A percentile compares a stretch with the other conserved stretches of the same genome.
phyloP scores from a whole-genome alignment of 2,888 invertebrate genomes.

The Pomacea canaliculata region DNA sequence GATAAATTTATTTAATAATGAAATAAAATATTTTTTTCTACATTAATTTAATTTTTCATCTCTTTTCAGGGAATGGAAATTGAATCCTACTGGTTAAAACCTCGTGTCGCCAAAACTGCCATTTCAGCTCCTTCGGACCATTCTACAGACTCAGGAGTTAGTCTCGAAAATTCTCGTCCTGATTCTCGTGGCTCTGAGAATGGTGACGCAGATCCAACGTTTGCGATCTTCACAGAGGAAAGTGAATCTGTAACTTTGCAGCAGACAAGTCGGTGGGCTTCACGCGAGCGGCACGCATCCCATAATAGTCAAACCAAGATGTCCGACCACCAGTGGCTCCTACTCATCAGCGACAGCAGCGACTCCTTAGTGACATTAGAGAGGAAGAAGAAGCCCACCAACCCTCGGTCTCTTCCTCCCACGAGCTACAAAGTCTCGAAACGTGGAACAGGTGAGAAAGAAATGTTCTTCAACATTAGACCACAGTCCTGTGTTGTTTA shows the following conservation, averaged over 20 bases:
- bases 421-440: too few relatives aligned
- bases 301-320: neutral
- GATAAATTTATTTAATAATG: too few relatives aligned
- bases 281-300: neutral
- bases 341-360: neutral
- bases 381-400: slow-evolving; percentile 18
- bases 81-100: slow-evolving; percentile 25
- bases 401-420: neutral
- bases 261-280: neutral
- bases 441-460: too few relatives aligned
- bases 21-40: too few relatives aligned
- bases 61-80: slow-evolving; percentile 19
- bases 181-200: slow-evolving; percentile 6
- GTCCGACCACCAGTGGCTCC: neutral
- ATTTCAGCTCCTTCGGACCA: slow-evolving; percentile 26
- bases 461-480: too few relatives aligned
- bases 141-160: slow-evolving; percentile 34
- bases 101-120: slow-evolving; percentile 13
- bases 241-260: neutral
- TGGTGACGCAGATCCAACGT: neutral
- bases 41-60: too few relatives aligned
- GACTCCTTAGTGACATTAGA: slow-evolving; percentile 6
- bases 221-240: neutral
- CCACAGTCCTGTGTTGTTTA: too few relatives aligned
- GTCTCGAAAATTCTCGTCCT: slow-evolving; percentile 21